phyloP scores from a whole-genome alignment of 2,113 vertebrate genomes.

The Elachura formosa region DNA sequence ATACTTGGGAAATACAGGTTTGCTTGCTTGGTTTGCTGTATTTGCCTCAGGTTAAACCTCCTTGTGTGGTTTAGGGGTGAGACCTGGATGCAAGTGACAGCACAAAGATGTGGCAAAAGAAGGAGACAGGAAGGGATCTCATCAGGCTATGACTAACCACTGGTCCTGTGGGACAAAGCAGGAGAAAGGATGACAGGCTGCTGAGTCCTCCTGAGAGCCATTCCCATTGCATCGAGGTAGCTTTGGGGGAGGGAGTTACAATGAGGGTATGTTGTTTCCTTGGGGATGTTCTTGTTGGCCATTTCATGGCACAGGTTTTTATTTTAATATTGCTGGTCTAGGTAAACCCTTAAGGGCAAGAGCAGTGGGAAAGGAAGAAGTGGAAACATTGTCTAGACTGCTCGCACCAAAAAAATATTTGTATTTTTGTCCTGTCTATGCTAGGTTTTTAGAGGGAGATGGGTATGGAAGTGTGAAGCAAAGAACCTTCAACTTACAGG shows the following conservation, averaged over 20 bases:
- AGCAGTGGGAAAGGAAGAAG: neutral
- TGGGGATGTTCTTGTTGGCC: neutral
- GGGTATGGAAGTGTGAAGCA: neutral
- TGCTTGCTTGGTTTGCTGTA: neutral
- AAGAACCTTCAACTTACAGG: neutral
- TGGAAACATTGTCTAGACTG: neutral
- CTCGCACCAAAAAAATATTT: neutral
- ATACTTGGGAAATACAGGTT: neutral
- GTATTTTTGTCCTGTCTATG: neutral
- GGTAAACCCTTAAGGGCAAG: neutral
- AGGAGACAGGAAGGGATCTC: constrained; percentile 15
- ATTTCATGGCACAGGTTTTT: neutral
- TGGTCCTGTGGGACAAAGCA: neutral
- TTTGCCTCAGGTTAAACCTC: constrained; percentile 46
- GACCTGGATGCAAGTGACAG: neutral
- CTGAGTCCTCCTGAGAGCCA: neutral
- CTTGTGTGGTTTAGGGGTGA: constrained; percentile 15
- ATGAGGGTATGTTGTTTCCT: neutral
- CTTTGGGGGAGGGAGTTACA: neutral
- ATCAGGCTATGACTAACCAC: neutral
- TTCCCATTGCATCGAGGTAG: neutral
- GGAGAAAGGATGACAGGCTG: constrained; percentile 38
- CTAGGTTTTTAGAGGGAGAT: neutral
- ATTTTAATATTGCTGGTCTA: neutral
- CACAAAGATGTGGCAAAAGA: constrained; percentile 35